Percentiles rank a stretch among this genome's conserved stretches.
phyloP scores from a whole-genome alignment of 2,888 invertebrate species.

The Morpho helenor region DNA sequence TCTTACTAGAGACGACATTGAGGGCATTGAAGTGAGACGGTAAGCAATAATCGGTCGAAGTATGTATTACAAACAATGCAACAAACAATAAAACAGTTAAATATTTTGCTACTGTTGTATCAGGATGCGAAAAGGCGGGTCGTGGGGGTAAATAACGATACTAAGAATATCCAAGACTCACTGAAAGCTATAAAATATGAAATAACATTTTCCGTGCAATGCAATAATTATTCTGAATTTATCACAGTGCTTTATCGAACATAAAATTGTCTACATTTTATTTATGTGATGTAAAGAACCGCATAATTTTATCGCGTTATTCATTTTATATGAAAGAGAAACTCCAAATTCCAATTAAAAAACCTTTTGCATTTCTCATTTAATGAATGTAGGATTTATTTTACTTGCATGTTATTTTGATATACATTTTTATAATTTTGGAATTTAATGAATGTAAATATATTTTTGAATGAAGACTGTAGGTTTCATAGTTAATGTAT shows the following conservation, averaged over 20 bases:
- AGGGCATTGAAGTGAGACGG: no score
- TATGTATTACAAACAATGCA: not conserved
- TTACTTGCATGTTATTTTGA: not conserved
- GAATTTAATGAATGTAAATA: no score
- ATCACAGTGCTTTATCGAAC: not conserved
- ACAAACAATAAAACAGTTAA: not conserved
- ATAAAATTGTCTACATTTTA: conserved; percentile 16
- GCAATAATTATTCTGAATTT: not conserved
- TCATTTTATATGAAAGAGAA: conserved; percentile 16
- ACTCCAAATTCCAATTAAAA: conserved; percentile 14
- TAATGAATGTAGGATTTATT: not conserved
- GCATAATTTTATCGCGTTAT: conserved; percentile 19
- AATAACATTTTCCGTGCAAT: not conserved
- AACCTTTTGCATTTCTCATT: conserved; percentile 12
- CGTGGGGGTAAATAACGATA: not conserved
- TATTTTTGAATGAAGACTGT: no score
- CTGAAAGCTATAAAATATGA: not conserved
- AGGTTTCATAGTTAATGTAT: no score
- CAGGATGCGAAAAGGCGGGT: no score
- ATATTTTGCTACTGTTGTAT: not conserved
- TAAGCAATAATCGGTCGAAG: no score
- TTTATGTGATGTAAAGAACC: conserved; percentile 15
- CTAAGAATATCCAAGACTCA: not conserved
- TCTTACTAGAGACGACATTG: no score
- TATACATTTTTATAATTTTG: not conserved